Conservation (phyloP, 2,113 vertebrate species). For the Oncorhynchus nerka region DNA sequence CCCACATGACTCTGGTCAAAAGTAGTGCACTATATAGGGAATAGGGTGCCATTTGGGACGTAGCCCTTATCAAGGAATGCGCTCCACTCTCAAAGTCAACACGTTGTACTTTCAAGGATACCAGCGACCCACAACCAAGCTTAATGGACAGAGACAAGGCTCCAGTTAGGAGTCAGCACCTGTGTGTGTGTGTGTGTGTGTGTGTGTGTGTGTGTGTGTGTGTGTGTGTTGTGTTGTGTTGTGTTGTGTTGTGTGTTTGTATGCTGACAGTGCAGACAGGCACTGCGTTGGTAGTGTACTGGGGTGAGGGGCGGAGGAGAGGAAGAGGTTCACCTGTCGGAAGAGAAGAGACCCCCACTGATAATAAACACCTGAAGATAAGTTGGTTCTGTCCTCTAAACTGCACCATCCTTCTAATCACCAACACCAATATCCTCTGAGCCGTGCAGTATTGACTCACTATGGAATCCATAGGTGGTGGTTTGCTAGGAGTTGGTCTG, state of each 20-base stretch:
- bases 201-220: conserved; percentile 1
- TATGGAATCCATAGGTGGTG: too few relatives aligned
- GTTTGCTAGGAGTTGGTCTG: too few relatives aligned
- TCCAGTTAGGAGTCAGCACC: conserved; percentile 53
- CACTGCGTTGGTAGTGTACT: conserved; percentile 1
- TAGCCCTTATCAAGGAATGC: conserved; percentile 29
- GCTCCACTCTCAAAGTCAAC: conserved; percentile 45
- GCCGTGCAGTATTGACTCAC: too few relatives aligned
- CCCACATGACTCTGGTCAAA: too few relatives aligned
- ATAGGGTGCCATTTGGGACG: neutral
- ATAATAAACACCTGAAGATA: conserved; percentile 56
- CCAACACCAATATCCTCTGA: neutral
- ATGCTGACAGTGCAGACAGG: conserved; percentile 35
- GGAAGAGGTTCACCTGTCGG: conserved; percentile 17
- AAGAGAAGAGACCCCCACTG: conserved; percentile 18
- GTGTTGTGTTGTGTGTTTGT: neutral
- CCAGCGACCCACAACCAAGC: conserved; percentile 5
- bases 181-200: conserved; percentile 13
- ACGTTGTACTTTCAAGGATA: conserved; percentile 41
- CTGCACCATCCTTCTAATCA: neutral
- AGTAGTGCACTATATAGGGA: too few relatives aligned
- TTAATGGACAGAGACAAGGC: conserved; percentile 49
- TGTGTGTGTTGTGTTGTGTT: neutral
- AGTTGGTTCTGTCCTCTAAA: conserved; percentile 37
- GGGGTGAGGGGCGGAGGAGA: neutral